phyloP scores from a whole-genome alignment of 2,113 vertebrate genomes.

The Myotis brandtii region DNA sequence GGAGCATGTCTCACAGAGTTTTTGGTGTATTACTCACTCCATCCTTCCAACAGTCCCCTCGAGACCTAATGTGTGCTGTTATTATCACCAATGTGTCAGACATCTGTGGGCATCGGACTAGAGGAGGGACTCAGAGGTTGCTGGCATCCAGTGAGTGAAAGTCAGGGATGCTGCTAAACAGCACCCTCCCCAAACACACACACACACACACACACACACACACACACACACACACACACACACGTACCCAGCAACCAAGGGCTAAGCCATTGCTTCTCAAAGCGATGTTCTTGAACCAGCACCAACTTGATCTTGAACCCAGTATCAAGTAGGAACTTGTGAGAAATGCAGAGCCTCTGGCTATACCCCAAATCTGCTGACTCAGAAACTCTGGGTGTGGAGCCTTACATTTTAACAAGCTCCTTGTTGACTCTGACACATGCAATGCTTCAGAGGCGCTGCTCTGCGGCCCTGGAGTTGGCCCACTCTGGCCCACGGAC shows the following conservation, averaged over 20 bases:
- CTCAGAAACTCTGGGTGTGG: not conserved
- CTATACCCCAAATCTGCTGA: not conserved
- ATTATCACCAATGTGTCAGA: not conserved
- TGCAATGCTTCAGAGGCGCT: not conserved
- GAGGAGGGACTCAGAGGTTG: not conserved
- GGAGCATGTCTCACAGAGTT: not conserved
- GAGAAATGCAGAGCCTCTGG: constrained; percentile 5
- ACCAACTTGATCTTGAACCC: not conserved
- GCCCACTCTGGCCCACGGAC: not conserved
- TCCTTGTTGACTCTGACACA: not conserved
- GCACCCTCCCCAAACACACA: too few species aligned
- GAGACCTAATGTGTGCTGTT: not conserved
- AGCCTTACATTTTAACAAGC: not conserved
- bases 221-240: too few species aligned
- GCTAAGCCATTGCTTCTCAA: not conserved
- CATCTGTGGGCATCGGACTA: not conserved
- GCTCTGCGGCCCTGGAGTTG: not conserved
- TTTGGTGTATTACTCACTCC: not conserved
- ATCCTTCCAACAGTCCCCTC: not conserved
- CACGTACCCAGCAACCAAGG: not conserved
- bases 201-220: too few species aligned
- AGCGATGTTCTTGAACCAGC: not conserved
- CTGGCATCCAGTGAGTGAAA: not conserved
- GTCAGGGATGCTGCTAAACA: not conserved
- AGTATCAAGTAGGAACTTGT: not conserved